A percentile compares a stretch with the other conserved stretches of the same genome.
phyloP scores from a whole-genome alignment of 1,140 invertebrate species.

The Aphelenchoides besseyi region DNA sequence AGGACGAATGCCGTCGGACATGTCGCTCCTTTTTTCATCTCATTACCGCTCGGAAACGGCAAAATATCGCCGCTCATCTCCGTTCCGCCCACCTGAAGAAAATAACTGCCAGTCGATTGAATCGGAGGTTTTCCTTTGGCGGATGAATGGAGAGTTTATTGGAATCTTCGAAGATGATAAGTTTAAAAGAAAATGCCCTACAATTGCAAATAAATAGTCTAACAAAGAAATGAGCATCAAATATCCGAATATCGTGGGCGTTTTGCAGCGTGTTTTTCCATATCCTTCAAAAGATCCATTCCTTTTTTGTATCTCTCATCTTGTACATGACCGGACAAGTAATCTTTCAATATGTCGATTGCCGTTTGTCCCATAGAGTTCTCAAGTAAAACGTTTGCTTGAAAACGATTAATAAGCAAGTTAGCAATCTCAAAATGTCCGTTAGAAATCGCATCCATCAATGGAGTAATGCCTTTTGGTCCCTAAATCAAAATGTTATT shows the following conservation, averaged over 20 bases:
- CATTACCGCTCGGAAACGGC: not conserved
- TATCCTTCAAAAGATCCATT: not conserved
- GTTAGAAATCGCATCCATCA: not conserved
- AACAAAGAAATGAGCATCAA: not conserved
- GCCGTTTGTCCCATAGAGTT: not conserved
- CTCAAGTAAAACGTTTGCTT: not conserved
- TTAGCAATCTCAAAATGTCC: not conserved
- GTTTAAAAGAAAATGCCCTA: not conserved
- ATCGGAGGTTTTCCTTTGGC: too few relatives aligned
- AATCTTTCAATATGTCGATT: not conserved
- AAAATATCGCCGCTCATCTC: not conserved
- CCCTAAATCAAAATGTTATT: not conserved
- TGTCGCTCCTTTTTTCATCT: conserved; percentile 5
- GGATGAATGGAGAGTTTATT: too few relatives aligned
- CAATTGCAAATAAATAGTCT: not conserved
- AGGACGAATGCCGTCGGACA: not conserved
- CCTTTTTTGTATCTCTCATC: not conserved
- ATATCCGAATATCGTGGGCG: not conserved
- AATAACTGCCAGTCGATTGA: not conserved
- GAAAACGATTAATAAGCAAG: not conserved
- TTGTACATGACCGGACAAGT: not conserved
- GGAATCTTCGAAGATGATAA: not conserved
- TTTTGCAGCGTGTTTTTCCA: not conserved
- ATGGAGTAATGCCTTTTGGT: not conserved
- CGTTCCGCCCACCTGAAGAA: not conserved